Evolutionary conservation across 2,888 invertebrate genomes (phyloP).

Genomic region (Andrena marginata): DNA sequence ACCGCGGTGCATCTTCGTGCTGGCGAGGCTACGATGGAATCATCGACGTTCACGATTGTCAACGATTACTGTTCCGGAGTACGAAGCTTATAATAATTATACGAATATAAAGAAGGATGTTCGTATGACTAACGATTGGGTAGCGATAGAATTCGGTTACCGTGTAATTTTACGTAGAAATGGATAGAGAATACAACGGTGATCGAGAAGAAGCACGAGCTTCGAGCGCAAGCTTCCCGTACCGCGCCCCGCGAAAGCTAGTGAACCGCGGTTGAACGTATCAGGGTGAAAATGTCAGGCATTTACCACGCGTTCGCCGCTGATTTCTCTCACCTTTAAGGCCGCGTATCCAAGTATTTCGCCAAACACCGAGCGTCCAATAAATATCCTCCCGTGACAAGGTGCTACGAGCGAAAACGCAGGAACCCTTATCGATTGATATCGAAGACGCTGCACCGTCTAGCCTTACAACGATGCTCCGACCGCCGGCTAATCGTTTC

Average conservation of each 20-base stretch:
- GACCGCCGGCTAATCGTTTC: not conserved
- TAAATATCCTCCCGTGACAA: constrained; percentile 36
- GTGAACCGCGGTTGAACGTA: constrained; percentile 17
- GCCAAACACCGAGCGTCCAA: not conserved
- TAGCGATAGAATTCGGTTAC: not conserved
- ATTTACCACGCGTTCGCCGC: constrained; percentile 62
- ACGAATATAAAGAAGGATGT: not conserved
- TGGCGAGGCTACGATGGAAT: constrained; percentile 26
- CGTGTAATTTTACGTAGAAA: not conserved
- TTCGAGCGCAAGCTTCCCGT: not conserved
- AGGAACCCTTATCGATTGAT: constrained; percentile 39
- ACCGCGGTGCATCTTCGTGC: constrained; percentile 24
- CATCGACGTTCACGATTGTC: not conserved
- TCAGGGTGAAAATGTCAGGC: constrained; percentile 70
- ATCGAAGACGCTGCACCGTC: constrained; percentile 25
- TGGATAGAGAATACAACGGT: not conserved
- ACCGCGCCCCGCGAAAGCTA: not conserved
- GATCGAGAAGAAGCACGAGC: not conserved
- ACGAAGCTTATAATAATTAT: too few relatives aligned
- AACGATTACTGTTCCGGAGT: not conserved
- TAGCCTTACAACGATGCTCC: constrained; percentile 12
- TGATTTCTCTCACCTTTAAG: constrained; percentile 67
- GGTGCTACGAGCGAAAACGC: constrained; percentile 19
- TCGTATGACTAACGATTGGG: not conserved
- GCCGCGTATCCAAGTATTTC: constrained; percentile 29